A percentile compares a stretch with the other conserved stretches of the same genome.
These are phyloP conservation scores for Anhinga anhinga DNA, from an alignment of 2,113 vertebrate genomes.

Conservation along the genomic window DNA sequence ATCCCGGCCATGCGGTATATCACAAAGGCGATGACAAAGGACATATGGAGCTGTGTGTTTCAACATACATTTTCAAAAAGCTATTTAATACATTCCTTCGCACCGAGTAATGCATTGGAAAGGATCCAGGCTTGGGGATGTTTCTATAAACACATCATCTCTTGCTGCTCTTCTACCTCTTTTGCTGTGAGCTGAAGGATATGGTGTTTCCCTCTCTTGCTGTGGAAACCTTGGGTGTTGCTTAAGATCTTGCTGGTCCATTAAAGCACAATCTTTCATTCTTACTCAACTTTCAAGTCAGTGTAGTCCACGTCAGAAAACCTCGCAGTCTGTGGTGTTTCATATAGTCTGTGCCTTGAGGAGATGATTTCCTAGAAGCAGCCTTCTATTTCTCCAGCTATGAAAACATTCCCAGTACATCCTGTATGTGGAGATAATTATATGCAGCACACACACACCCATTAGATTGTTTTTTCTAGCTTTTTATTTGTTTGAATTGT, in stretches of 20 bases:
- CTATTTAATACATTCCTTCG: slow-evolving; percentile 12
- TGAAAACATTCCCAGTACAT: slow-evolving; percentile 43
- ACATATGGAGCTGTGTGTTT: slow-evolving; percentile 14
- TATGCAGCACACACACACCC: background rate
- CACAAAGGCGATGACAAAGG: background rate
- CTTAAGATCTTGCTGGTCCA: background rate
- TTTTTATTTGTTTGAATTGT: background rate
- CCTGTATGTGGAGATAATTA: slow-evolving; percentile 26
- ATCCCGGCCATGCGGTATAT: fast-evolving
- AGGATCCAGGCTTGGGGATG: slow-evolving; percentile 27
- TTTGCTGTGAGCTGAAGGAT: background rate
- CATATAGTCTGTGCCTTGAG: background rate
- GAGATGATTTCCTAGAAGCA: slow-evolving; percentile 55
- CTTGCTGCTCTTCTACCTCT: background rate
- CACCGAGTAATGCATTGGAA: slow-evolving; percentile 1
- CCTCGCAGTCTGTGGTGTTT: background rate
- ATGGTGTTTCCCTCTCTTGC: background rate
- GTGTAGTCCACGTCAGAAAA: background rate
- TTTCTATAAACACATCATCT: slow-evolving; percentile 13
- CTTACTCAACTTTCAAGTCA: background rate
- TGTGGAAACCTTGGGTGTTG: background rate
- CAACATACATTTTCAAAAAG: background rate
- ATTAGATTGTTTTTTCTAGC: background rate
- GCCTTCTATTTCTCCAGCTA: slow-evolving; percentile 29
- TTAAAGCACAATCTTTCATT: background rate